Evolutionary conservation across 2,888 invertebrate genomes (phyloP), one percentile per base, ranked within the genome.

Genomic region (Apamea crenata): DNA sequence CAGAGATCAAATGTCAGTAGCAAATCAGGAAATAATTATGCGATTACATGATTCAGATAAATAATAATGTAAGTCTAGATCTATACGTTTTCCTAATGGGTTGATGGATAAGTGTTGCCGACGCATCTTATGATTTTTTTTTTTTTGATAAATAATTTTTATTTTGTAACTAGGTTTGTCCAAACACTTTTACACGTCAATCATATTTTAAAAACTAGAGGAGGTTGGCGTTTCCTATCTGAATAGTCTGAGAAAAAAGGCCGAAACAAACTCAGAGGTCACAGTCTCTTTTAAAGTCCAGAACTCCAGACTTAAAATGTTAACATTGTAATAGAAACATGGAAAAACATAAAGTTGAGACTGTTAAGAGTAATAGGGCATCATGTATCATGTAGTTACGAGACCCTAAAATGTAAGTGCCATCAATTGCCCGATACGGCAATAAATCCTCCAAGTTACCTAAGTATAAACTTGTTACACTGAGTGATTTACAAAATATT

Each of bases 401-500:
- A 77, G 36, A 72, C 56, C 59, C 66, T 77, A 74, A 75, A 81
- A 83, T 70, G 69, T 86, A 76, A 83, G 78, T 73, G 80, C 74
- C 74, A 82, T 88, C 81, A 84, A 76, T 81, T 73, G 70, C 29
- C 65, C 61, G 40, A 74, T 65, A 77, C 68, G 10, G 36, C 78
- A 67, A 77, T 88, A 88, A 82, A 88, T 89, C 76, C 77, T 87
- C 72, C 36, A 25, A 76, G 70, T 16, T 80, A n/a, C n/a, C n/a
- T n/a, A 84, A 71, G 74, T 81, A 87, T 74, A 70, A 78, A 85
- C 87, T 78, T 78, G 80, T 83, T 80, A 80, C 14, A 63, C 68
- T 14, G 63, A 82, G 80, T 83, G 86, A 87, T 86, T 83, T 81
- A 83, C 77, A 73, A 82, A 87, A 85, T 86, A 84, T 79, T 84